These are phyloP conservation scores for Strigamia maritima DNA, from an alignment of 2,888 invertebrate species.

Conservation along the genomic window DNA sequence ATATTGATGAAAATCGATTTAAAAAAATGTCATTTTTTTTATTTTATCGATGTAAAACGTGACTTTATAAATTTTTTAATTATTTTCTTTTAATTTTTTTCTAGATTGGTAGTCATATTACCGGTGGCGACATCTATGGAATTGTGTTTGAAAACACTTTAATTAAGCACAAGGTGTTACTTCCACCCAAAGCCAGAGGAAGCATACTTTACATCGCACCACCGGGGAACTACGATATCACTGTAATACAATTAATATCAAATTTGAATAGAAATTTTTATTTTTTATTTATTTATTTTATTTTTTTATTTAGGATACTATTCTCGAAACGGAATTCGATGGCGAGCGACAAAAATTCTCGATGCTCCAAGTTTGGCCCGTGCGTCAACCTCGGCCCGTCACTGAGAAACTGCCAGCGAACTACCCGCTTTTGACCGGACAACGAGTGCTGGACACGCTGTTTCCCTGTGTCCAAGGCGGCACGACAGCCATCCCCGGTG, in stretches of 20 bases:
- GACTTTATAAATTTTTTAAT: too few relatives aligned
- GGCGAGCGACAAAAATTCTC: slow-evolving; percentile 85
- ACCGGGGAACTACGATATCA: slow-evolving; percentile 87
- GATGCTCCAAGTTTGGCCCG: slow-evolving; percentile 99
- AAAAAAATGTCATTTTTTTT: neutral
- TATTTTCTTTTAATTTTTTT: neutral
- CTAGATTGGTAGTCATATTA: slow-evolving; percentile 91
- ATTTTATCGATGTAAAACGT: too few relatives aligned
- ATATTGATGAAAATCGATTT: too few relatives aligned
- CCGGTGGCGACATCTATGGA: slow-evolving; percentile 96
- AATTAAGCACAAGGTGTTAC: slow-evolving; percentile 93
- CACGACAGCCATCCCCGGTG: slow-evolving; percentile 97
- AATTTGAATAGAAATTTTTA: neutral
- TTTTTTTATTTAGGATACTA: slow-evolving; percentile 67
- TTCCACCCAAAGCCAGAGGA: slow-evolving; percentile 92
- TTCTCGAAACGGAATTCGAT: slow-evolving; percentile 97
- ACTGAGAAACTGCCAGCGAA: slow-evolving; percentile 98
- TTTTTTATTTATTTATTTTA: neutral
- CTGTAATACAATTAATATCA: slow-evolving; percentile 61
- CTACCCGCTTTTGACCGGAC: slow-evolving; percentile 95
- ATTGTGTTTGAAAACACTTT: slow-evolving; percentile 95
- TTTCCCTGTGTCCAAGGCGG: slow-evolving; percentile 99
- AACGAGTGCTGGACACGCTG: slow-evolving; percentile 94
- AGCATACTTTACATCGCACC: slow-evolving; percentile 94
- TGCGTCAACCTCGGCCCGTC: slow-evolving; percentile 92